Evolutionary conservation across 2,888 invertebrate species (phyloP).

Genomic region (Empis stercorea): DNA sequence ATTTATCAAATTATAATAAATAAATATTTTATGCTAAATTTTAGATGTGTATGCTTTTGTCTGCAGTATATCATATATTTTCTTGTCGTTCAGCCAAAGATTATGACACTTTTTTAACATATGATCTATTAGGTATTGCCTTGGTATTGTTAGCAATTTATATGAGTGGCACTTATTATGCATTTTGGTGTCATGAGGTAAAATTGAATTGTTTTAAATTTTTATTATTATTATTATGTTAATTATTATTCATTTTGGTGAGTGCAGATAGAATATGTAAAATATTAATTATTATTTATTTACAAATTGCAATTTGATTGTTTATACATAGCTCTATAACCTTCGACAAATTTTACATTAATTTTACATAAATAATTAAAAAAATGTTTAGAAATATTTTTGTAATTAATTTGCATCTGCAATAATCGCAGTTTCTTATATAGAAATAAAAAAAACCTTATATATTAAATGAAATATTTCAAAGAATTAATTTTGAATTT

Average conservation of each 20-base stretch:
- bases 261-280: no score
- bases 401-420: no score
- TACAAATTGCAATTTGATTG: no score
- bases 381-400: no score
- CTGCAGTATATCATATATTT: slow-evolving; percentile 88
- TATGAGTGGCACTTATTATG: slow-evolving; percentile 90
- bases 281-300: background rate
- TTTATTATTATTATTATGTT: background rate
- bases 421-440: no score
- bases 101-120: slow-evolving; percentile 73
- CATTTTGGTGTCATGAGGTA: slow-evolving; percentile 90
- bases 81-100: slow-evolving; percentile 81
- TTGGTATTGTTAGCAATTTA: slow-evolving; percentile 87
- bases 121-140: slow-evolving; percentile 88
- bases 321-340: no score
- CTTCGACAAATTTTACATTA: no score
- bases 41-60: slow-evolving; percentile 85
- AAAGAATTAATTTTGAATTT: no score
- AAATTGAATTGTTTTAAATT: slow-evolving; percentile 23
- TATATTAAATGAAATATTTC: no score
- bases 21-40: slow-evolving; percentile 24
- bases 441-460: no score
- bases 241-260: background rate
- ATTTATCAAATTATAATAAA: no score
- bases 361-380: no score